Percentiles rank a stretch among this genome's conserved stretches.
phyloP scores from a whole-genome alignment of 1,140 invertebrate species.

The Pentalonia nigronervosa region DNA sequence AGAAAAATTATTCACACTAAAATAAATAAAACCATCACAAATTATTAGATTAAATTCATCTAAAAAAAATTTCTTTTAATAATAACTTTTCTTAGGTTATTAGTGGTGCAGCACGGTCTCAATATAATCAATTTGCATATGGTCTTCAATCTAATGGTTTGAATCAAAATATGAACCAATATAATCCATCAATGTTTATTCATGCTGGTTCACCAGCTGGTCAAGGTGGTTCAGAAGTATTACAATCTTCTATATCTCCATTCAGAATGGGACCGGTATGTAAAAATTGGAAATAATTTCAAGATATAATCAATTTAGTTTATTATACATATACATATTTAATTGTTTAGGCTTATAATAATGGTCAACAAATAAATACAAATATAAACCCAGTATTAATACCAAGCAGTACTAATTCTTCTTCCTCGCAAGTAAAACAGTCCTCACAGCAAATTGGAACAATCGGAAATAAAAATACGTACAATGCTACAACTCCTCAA shows the following conservation, averaged over 20 bases:
- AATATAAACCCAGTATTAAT: slow-evolving; percentile 89
- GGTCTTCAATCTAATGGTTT: slow-evolving; percentile 53
- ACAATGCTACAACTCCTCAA: slow-evolving; percentile 62
- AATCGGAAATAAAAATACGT: slow-evolving; percentile 74
- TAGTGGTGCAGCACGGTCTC: slow-evolving; percentile 32
- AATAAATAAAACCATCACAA: background rate
- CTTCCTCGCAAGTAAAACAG: slow-evolving; percentile 86
- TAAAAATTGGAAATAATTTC: background rate
- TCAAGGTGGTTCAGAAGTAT: slow-evolving; percentile 54
- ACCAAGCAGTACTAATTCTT: slow-evolving; percentile 83
- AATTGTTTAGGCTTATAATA: slow-evolving; percentile 43
- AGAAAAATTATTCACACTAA: too few relatives aligned
- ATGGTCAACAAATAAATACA: slow-evolving; percentile 71
- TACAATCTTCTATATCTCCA: slow-evolving; percentile 51
- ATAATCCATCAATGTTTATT: slow-evolving; percentile 54
- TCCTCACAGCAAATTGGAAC: slow-evolving; percentile 82
- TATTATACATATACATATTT: background rate
- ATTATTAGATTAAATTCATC: background rate
- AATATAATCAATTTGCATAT: slow-evolving; percentile 52
- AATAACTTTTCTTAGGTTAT: slow-evolving; percentile 4
- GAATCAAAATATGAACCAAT: slow-evolving; percentile 49
- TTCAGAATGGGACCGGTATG: slow-evolving; percentile 40
- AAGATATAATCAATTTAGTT: background rate
- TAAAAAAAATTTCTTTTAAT: background rate
- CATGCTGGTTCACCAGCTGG: slow-evolving; percentile 39